Evolutionary conservation across 2,888 invertebrate genomes (phyloP).

Genomic region (Hirtodrosophila duncani): DNA sequence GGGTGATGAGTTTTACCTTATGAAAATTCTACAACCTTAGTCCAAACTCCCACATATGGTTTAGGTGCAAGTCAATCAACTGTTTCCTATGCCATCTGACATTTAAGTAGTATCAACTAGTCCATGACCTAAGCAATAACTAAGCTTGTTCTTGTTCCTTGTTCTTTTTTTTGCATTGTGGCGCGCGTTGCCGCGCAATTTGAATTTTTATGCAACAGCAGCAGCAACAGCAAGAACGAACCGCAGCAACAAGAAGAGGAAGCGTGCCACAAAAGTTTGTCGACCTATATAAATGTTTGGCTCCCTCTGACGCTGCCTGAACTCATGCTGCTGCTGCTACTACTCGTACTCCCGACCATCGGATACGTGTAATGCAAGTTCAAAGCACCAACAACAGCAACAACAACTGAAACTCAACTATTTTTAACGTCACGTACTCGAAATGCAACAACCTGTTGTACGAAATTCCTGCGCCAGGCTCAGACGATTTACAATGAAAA

Average conservation of each 20-base stretch:
- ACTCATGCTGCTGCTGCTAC: not conserved
- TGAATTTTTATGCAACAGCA: slow-evolving; percentile 66
- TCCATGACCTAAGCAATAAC: slow-evolving; percentile 3
- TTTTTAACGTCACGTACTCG: slow-evolving; percentile 63
- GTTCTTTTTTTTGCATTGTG: slow-evolving; percentile 29
- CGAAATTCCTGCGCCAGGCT: slow-evolving; percentile 48
- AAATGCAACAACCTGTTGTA: slow-evolving; percentile 69
- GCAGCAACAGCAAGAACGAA: slow-evolving; percentile 15
- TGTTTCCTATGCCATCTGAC: no score
- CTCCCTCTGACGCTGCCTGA: slow-evolving; percentile 37
- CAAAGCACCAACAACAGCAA: slow-evolving; percentile 48
- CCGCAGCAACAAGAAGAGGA: slow-evolving; percentile 34
- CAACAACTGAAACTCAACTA: slow-evolving; percentile 55
- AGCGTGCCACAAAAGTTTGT: slow-evolving; percentile 68
- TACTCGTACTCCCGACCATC: not conserved
- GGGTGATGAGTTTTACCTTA: no score
- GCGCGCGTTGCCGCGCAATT: slow-evolving; percentile 66
- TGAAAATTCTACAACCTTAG: no score
- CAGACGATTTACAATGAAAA: slow-evolving; percentile 7
- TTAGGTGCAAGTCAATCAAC: no score
- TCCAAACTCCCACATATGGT: no score
- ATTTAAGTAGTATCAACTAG: slow-evolving; percentile 7
- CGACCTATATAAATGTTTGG: slow-evolving; percentile 67
- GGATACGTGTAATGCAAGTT: slow-evolving; percentile 71
- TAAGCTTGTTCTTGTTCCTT: not conserved